phyloP scores from a whole-genome alignment of 2,113 vertebrate species.

The Rhynchomys soricoides region DNA sequence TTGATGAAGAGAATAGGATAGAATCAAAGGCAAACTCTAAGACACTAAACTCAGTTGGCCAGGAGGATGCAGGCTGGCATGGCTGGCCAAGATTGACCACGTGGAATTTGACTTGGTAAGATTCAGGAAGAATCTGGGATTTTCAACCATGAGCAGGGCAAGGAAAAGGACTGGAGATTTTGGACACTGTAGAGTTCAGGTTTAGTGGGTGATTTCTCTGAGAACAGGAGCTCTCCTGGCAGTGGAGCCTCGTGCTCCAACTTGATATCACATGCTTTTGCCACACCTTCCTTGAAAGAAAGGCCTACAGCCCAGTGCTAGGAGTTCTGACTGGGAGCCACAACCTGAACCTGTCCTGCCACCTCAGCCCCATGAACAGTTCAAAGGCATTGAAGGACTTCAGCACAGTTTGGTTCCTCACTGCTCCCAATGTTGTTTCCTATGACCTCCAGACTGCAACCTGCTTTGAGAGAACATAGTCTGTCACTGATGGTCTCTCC shows the following conservation, averaged over 20 bases:
- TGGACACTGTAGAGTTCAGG: too few species aligned
- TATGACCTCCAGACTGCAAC: not conserved
- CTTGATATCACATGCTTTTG: not conserved
- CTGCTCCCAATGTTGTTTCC: not conserved
- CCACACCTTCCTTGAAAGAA: not conserved
- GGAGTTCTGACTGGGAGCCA: not conserved
- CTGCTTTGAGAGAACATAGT: not conserved
- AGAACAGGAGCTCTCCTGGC: not conserved
- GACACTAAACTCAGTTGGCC: rapidly evolving
- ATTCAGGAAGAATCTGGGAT: not conserved
- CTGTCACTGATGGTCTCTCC: not conserved
- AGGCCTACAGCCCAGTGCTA: rapidly evolving
- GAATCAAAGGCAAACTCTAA: not conserved
- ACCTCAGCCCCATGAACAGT: rapidly evolving
- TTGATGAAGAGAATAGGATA: not conserved
- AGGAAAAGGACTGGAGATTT: not conserved
- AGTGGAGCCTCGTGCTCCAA: too few species aligned
- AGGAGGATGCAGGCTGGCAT: not conserved
- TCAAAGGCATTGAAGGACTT: not conserved
- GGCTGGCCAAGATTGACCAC: not conserved
- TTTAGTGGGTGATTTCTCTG: too few species aligned
- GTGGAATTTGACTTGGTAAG: not conserved
- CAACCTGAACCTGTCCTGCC: not conserved
- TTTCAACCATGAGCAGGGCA: not conserved
- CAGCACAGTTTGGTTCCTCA: not conserved